Conservation (phyloP, 2,113 vertebrate species). For the Tauraco erythrolophus region DNA sequence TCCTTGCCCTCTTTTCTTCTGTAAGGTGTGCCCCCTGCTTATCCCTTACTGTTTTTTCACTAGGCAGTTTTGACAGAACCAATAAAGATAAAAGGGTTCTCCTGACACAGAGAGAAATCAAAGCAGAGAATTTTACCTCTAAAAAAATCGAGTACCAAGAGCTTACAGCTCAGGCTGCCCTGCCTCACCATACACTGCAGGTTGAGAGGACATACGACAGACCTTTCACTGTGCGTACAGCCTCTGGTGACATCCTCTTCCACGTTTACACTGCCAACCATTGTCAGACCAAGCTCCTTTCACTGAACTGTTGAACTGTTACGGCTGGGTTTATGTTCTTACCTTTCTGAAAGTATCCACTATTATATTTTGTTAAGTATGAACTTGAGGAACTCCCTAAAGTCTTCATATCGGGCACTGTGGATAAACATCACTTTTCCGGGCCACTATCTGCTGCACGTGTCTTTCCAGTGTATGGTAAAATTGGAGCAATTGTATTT, state of each 20-base stretch:
- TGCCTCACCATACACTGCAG: background rate
- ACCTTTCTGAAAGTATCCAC: background rate
- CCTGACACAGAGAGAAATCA: background rate
- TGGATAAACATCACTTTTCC: background rate
- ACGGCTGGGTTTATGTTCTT: background rate
- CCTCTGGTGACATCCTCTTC: background rate
- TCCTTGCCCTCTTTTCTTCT: background rate
- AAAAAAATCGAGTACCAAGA: background rate
- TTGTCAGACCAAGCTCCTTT: background rate
- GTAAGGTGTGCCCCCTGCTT: background rate
- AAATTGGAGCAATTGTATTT: background rate
- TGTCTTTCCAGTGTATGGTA: background rate
- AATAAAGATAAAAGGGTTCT: background rate
- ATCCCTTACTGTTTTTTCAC: background rate
- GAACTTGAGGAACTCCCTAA: background rate
- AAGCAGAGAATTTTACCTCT: background rate
- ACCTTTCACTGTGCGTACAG: rapidly evolving
- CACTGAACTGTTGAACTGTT: rapidly evolving
- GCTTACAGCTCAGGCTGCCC: background rate
- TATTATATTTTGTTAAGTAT: background rate
- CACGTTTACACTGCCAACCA: rapidly evolving
- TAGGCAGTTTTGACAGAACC: background rate
- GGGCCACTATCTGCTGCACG: background rate
- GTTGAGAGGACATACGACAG: rapidly evolving
- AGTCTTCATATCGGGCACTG: background rate